phyloP scores from a whole-genome alignment of 2,797 vertebrate species.

The Borostomias antarcticus region DNA sequence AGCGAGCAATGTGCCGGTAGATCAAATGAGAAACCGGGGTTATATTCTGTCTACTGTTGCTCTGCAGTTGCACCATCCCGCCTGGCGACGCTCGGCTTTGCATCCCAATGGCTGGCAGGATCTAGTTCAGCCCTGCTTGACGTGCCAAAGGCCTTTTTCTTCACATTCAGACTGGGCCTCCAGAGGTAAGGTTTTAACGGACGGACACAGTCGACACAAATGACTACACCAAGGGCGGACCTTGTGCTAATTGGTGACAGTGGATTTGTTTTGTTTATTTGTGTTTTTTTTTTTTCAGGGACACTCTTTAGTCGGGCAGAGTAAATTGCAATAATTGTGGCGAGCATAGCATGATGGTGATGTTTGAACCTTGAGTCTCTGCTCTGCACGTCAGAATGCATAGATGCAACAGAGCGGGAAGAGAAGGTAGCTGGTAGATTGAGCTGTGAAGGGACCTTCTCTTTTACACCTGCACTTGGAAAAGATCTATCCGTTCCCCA shows the following conservation, averaged over 20 bases:
- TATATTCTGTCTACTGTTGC: conserved; percentile 38
- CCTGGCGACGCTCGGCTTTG: conserved; percentile 30
- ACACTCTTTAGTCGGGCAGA: conserved; percentile 25
- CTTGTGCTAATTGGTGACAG: conserved; percentile 44
- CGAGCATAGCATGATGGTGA: conserved; percentile 30
- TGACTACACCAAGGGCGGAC: conserved; percentile 24
- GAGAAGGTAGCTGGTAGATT: conserved; percentile 26
- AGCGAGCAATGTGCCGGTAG: conserved; percentile 5
- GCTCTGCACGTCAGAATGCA: conserved; percentile 6
- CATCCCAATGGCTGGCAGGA: conserved; percentile 45
- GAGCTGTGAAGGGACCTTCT: conserved; percentile 14
- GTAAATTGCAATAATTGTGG: conserved; percentile 28
- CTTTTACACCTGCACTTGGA: conserved; percentile 45
- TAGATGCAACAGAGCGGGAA: neutral
- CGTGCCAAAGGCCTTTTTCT: conserved; percentile 31
- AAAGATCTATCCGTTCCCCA: conserved; percentile 45
- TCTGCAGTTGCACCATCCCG: conserved; percentile 48
- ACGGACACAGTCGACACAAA: conserved; percentile 27
- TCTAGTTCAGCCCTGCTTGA: conserved; percentile 25
- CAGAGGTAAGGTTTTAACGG: conserved; percentile 26
- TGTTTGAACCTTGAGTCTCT: conserved; percentile 12
- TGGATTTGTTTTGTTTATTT: conserved; percentile 27
- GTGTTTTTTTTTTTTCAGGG: conserved; percentile 24
- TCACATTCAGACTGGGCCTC: conserved; percentile 32
- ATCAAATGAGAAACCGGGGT: neutral